Evolutionary conservation across 1,140 invertebrate genomes (phyloP), one percentile per base, ranked within the genome.

Genomic region (Camponotus floridanus): DNA sequence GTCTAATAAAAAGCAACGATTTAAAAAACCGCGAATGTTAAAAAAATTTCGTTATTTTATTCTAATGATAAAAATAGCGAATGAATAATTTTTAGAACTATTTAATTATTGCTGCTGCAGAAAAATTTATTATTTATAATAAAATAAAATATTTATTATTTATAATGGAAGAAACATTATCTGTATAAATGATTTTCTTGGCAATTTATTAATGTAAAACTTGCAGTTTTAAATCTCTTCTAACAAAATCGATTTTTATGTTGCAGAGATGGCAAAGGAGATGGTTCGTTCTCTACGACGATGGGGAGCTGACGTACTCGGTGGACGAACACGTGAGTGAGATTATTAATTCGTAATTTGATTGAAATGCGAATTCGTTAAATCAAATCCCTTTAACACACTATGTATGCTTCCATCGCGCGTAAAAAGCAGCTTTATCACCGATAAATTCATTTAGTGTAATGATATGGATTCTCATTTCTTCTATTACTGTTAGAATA

Each of bases 211-310:
- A 33, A 39, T 36, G 15, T 21, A 5, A 70, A n/a, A 15, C 0
- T 45, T 33, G 6, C 9, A 31, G 15, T 59, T 15, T 51, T 1
- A 51, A 51, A 51, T 71, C 8, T 61, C 2, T 71, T 45, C 65
- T 73, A 61, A 71, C 26, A 26, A 7, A 9, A 2, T 55, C 48
- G 31, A 45, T 91, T 95, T 91, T 81, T 95, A 95, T 95, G 93
- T 98, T 98, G 31, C 96, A 99, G 98, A 96, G 98, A 96, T 99
- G 99, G 99, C 99, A 99, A 95, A 96, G 98, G 93, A 96, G 99
- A 93, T 99, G 98, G 97, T 99, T 99, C 95, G 97, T 99, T n/a
- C 96, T 99, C 8, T 99, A 99, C 95, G 98, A 99, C 95, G 98
- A 99, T 94, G 99, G 98, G 51, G 98, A 99, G 95, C 96, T 99